These are phyloP conservation scores for Cardiocondyla obscurior DNA, from an alignment of 1,140 invertebrate genomes.

Conservation along the genomic window DNA sequence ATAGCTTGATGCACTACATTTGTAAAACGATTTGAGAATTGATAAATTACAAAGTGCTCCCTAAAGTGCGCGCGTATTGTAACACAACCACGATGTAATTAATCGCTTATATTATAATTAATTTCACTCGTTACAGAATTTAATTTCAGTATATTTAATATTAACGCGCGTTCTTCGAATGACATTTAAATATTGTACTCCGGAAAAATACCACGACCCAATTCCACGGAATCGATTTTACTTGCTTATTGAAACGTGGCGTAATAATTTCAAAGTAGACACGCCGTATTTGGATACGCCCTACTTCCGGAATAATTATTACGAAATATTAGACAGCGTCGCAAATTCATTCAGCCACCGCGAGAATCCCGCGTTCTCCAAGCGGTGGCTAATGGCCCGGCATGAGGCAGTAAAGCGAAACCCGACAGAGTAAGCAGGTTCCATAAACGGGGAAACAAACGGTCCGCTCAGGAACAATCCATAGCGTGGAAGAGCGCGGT, in stretches of 20 bases:
- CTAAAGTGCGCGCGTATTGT: background rate
- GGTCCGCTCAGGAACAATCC: slow-evolving; percentile 36
- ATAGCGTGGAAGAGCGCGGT: slow-evolving; percentile 14
- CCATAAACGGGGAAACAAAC: slow-evolving; percentile 52
- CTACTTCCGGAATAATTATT: slow-evolving; percentile 51
- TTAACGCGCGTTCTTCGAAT: background rate
- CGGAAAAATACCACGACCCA: background rate
- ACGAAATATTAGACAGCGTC: slow-evolving; percentile 37
- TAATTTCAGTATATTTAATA: background rate
- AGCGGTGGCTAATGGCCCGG: slow-evolving; percentile 32
- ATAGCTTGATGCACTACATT: background rate
- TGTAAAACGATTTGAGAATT: background rate
- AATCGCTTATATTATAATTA: background rate
- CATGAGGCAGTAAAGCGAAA: slow-evolving; percentile 49
- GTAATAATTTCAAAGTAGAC: slow-evolving; percentile 14
- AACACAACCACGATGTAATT: background rate
- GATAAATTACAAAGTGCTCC: background rate
- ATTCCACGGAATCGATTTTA: background rate
- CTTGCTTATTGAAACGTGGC: background rate
- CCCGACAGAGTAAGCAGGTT: slow-evolving; percentile 42
- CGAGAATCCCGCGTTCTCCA: slow-evolving; percentile 27
- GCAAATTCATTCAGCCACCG: slow-evolving; percentile 47
- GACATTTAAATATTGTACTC: background rate
- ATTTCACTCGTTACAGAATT: background rate
- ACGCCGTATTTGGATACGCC: background rate